Conservation (phyloP, 2,888 invertebrate genomes). For the Drosophila ustulata region DNA sequence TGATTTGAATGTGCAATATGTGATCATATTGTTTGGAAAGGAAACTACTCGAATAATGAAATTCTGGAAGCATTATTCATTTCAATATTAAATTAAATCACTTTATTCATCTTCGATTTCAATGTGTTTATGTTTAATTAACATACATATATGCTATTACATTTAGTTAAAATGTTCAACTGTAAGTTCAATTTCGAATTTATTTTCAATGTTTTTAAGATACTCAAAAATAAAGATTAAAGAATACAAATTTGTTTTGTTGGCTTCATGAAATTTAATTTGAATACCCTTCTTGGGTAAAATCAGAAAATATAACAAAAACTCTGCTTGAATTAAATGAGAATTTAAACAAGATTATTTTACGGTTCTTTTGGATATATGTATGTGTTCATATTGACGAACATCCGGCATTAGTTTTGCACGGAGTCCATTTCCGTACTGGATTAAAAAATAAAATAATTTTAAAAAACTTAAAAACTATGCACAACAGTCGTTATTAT, state of each 20-base stretch:
- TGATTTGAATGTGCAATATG: neutral
- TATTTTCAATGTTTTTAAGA: conserved; percentile 15
- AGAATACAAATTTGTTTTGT: neutral
- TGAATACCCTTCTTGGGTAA: conserved; percentile 2
- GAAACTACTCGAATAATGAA: neutral
- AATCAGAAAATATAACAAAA: neutral
- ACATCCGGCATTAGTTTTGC: too few relatives aligned
- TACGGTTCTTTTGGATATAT: neutral
- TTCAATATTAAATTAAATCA: conserved; percentile 1
- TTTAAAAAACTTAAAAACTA: neutral
- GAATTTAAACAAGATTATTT: neutral
- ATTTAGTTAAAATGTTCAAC: neutral
- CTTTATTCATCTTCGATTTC: neutral
- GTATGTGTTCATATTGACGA: too few relatives aligned
- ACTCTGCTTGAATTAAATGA: neutral
- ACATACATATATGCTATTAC: neutral
- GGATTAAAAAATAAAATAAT: too few relatives aligned
- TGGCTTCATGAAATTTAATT: neutral
- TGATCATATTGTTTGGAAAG: neutral
- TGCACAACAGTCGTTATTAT: neutral
- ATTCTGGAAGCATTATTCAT: neutral
- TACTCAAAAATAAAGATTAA: neutral
- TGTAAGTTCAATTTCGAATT: neutral
- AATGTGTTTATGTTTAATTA: neutral
- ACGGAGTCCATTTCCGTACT: too few relatives aligned